Base-by-base conservation (phyloP, 2,113 vertebrate species). In the Toxotes jaculatrix region DNA sequence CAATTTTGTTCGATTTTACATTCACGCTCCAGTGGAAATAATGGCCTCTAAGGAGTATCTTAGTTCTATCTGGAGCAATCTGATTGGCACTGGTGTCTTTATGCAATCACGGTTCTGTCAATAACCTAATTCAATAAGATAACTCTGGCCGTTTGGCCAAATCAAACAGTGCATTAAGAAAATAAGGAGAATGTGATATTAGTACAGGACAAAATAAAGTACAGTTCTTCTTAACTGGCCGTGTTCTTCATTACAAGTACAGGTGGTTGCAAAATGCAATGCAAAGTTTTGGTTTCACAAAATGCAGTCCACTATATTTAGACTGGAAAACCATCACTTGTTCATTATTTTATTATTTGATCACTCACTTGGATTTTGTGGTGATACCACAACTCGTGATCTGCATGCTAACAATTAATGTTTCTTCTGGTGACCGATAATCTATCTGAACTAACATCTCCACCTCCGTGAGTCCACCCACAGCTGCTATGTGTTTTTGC, bases 21-120 rank as follows among this genome's bases (percentile, higher is more conserved):
- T 66, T 60, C 55, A 63, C 1, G 19, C 60, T 43, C 11, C 12
- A 4, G 36, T 7, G 6, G 38, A 64, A 62, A 63, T 64, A 68
- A 32, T 55, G 17, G 9, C 55, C 66, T 74, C 53, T 47, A 36
- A 59, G 9, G 42, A 40, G n/a, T 43, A n/a, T 62, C 7, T 76
- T 77, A 83, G 77, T 77, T 77, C 12, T 68, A 36, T 43, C 56
- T 84, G 74, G 43, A 73, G 31, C 27, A 63, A 80, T 69, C 36
- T 13, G 62, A 77, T 77, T 65, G 57, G 23, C 57, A 63, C 0
- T 4, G 14, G 66, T 31, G 60, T 27, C 42, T 75, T 56, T 60
- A 59, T 45, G 61, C 32, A 65, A 23, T 21, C 34, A 36, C 2
- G 14, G 23, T 61, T 68, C 36, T 32, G 27, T 71, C 55, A 72